phyloP scores from a whole-genome alignment of 2,888 invertebrate genomes.

The Thera britannica region DNA sequence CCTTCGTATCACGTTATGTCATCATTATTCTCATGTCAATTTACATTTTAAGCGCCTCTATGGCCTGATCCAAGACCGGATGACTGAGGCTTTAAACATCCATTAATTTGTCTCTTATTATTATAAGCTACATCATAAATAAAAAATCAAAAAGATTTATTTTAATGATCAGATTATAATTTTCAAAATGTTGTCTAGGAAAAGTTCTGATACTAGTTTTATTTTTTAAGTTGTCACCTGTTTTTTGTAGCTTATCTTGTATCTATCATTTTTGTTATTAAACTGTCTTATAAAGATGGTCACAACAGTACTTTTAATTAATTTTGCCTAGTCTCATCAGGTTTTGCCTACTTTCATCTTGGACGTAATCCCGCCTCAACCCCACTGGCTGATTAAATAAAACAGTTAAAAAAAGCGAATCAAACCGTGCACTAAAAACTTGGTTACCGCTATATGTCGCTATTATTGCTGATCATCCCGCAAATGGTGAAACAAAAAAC shows the following conservation, averaged over 20 bases:
- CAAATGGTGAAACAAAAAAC: no score
- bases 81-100: slow-evolving; percentile 4
- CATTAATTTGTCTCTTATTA: slow-evolving; percentile 6
- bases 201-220: neutral
- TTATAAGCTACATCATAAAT: slow-evolving; percentile 2
- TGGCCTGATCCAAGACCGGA: slow-evolving; percentile 11
- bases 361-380: neutral
- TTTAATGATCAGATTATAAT: neutral
- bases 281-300: neutral
- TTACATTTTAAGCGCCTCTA: slow-evolving; percentile 26
- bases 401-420: neutral
- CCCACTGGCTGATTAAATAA: neutral
- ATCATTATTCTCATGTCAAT: slow-evolving; percentile 18
- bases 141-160: slow-evolving; percentile 1
- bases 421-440: neutral
- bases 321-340: neutral
- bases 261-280: neutral
- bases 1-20: slow-evolving; percentile 24
- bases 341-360: slow-evolving; percentile 3
- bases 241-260: neutral
- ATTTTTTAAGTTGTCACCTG: slow-evolving; percentile 2
- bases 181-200: neutral
- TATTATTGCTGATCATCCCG: neutral
- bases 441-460: neutral
- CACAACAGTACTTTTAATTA: neutral